These are phyloP conservation scores for Drepanosiphum platanoidis DNA, from an alignment of 2,888 invertebrate genomes.

Conservation along the genomic window DNA sequence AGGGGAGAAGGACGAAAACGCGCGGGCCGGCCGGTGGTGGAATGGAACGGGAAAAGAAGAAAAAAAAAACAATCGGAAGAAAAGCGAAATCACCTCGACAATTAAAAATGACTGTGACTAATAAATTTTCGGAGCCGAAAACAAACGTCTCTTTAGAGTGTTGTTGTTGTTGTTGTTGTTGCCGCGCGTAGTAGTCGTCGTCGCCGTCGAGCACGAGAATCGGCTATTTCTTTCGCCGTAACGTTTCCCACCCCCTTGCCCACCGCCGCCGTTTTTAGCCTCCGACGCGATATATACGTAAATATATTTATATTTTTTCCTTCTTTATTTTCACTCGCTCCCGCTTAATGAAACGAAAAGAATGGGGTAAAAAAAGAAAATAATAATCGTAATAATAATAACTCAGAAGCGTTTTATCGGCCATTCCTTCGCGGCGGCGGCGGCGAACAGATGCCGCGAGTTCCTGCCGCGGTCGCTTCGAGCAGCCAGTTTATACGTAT, in stretches of 20 bases:
- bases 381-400: conserved; percentile 14
- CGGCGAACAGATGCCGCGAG: conserved; percentile 27
- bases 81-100: conserved; percentile 52
- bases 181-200: conserved; percentile 5
- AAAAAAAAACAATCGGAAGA: conserved; percentile 46
- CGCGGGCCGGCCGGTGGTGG: background rate
- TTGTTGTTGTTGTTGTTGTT: conserved; percentile 7
- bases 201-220: conserved; percentile 11
- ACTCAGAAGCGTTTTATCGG: conserved; percentile 26
- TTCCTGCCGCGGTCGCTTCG: background rate
- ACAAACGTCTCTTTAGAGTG: conserved; percentile 45
- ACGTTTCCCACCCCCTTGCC: background rate
- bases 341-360: conserved; percentile 30
- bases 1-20: background rate
- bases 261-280: background rate
- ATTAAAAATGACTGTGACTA: conserved; percentile 53
- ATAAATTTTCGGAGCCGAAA: conserved; percentile 38
- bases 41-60: background rate
- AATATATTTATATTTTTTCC: background rate
- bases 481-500: background rate
- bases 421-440: background rate
- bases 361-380: conserved; percentile 4
- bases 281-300: background rate
- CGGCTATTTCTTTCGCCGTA: conserved; percentile 17
- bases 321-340: conserved; percentile 2